phyloP scores from a whole-genome alignment of 2,113 vertebrate species.

The Okapia johnstoni region DNA sequence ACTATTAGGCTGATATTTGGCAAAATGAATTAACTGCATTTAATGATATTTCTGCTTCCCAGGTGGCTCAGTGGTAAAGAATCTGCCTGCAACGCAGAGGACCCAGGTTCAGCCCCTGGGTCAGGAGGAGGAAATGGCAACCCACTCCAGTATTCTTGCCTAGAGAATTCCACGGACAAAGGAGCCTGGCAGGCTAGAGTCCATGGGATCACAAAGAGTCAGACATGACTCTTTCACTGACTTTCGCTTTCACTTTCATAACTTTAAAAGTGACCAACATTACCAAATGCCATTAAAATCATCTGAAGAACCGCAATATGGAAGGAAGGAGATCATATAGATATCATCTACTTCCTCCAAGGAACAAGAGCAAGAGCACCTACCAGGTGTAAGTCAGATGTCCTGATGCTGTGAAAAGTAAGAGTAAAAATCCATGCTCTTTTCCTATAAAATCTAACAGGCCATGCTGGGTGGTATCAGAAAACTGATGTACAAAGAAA shows the following conservation, averaged over 20 bases:
- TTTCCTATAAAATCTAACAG: background rate
- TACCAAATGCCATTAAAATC: background rate
- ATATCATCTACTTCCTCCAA: background rate
- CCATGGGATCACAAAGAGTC: background rate
- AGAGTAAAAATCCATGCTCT: background rate
- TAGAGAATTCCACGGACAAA: background rate
- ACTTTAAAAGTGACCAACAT: background rate
- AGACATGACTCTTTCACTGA: background rate
- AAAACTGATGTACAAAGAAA: background rate
- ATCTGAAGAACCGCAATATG: background rate
- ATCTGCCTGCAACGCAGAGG: background rate
- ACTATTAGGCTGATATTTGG: background rate
- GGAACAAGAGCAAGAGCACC: background rate
- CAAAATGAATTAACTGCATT: background rate
- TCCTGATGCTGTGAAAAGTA: background rate
- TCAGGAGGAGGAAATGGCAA: background rate
- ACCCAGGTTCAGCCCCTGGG: background rate
- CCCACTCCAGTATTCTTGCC: background rate
- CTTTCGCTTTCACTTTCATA: background rate
- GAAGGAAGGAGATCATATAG: background rate
- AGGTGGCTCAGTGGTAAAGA: background rate
- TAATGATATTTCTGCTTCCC: background rate
- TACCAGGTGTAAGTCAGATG: background rate
- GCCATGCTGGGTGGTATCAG: background rate
- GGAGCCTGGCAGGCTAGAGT: background rate